phyloP scores from a whole-genome alignment of 2,113 vertebrate genomes.

The Trachemys scripta region DNA sequence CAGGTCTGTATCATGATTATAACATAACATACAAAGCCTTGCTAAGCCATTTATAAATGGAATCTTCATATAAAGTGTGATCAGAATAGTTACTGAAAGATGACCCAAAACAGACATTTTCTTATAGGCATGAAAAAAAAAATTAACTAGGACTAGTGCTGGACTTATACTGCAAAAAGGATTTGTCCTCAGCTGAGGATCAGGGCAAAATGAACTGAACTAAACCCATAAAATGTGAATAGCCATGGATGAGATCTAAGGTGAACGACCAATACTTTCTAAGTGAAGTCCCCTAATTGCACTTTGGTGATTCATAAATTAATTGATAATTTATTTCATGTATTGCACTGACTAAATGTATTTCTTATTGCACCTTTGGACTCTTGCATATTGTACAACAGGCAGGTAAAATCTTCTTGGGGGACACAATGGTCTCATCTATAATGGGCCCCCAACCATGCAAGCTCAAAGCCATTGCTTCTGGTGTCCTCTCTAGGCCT shows the following conservation, averaged over 20 bases:
- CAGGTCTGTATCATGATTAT: not conserved
- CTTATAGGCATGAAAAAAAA: not conserved
- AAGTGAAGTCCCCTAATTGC: conserved; percentile 38
- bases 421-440: conserved; percentile 4
- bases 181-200: conserved; percentile 21
- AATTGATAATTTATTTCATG: conserved; percentile 29
- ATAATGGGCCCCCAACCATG: not conserved
- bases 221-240: conserved; percentile 37
- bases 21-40: conserved; percentile 22
- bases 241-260: conserved; percentile 34
- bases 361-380: conserved; percentile 23
- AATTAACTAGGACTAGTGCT: not conserved
- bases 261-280: not conserved
- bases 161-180: conserved; percentile 20
- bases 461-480: conserved; percentile 28
- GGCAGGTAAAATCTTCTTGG: conserved; percentile 13
- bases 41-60: conserved; percentile 28
- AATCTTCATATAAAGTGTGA: not conserved
- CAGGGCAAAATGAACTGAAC: conserved; percentile 9
- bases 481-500: not conserved
- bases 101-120: conserved; percentile 2
- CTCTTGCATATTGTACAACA: conserved; percentile 1
- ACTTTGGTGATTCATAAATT: conserved; percentile 54
- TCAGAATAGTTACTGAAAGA: conserved; percentile 21
- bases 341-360: conserved; percentile 10